Percentiles rank a stretch among this genome's conserved stretches.
Evolutionary conservation across 2,113 vertebrate genomes (phyloP).

Genomic region (Isurus oxyrinchus): DNA sequence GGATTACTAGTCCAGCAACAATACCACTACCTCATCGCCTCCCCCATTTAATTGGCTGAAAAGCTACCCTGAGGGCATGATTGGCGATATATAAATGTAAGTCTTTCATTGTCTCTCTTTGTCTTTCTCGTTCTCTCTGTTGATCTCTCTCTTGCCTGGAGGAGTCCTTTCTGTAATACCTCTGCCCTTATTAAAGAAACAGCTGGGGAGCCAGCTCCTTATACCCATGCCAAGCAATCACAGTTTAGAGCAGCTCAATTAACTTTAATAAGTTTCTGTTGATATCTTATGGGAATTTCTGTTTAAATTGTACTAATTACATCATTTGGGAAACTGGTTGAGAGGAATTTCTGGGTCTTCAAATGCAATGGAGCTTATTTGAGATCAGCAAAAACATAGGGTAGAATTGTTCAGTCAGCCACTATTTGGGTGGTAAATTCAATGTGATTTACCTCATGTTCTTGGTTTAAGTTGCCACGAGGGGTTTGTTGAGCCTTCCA

Average conservation of each 20-base stretch:
- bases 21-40: no score
- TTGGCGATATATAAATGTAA: not conserved
- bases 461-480: not conserved
- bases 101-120: not conserved
- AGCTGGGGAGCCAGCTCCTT: not conserved
- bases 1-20: no score
- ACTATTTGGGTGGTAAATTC: not conserved
- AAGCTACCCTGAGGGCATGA: not conserved
- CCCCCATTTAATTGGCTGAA: not conserved
- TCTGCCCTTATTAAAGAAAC: not conserved
- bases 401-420: not conserved
- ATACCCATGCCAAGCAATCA: not conserved
- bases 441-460: not conserved
- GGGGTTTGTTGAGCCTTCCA: not conserved
- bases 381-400: not conserved
- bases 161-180: not conserved
- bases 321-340: not conserved
- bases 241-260: conserved; percentile 10
- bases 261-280: conserved; percentile 30
- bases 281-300: not conserved
- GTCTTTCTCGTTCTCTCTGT: not conserved
- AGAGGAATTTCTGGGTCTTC: not conserved
- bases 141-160: not conserved
- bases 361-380: not conserved
- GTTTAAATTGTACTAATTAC: conserved; percentile 33